Conservation (phyloP, 2,888 invertebrate species). For the Epinotia ramella region DNA sequence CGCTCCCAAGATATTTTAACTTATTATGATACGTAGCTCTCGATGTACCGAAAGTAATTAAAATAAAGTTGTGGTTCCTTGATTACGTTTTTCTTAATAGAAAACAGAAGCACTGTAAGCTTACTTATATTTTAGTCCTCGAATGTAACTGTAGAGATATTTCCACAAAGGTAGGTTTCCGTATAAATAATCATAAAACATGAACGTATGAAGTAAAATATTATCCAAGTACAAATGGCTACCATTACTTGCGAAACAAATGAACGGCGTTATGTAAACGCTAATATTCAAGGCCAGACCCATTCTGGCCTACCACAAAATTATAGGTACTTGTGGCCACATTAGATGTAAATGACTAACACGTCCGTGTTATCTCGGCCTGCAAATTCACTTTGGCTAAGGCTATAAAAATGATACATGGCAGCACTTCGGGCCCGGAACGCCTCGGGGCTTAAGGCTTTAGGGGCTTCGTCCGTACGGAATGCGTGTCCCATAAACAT, state of each 20-base stretch:
- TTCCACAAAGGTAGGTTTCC: not conserved
- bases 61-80: not conserved
- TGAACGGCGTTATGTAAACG: constrained; percentile 29
- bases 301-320: constrained; percentile 35
- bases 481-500: constrained; percentile 74
- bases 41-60: constrained; percentile 39
- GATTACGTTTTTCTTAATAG: no score
- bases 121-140: not conserved
- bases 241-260: constrained; percentile 30
- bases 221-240: constrained; percentile 28
- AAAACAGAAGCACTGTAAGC: not conserved
- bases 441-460: constrained; percentile 69
- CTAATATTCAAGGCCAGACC: constrained; percentile 37
- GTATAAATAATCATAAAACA: not conserved
- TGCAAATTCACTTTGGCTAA: constrained; percentile 80
- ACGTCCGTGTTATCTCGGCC: constrained; percentile 77
- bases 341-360: constrained; percentile 76
- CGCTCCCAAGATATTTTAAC: constrained; percentile 67
- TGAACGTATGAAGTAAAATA: constrained; percentile 6
- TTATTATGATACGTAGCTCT: constrained; percentile 60
- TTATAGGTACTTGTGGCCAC: constrained; percentile 51
- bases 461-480: constrained; percentile 61
- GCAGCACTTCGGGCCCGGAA: constrained; percentile 67
- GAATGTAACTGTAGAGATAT: not conserved
- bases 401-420: constrained; percentile 82